A percentile compares a stretch with the other conserved stretches of the same genome.
Conservation (phyloP, 2,113 vertebrate species). For the Anhinga anhinga region DNA sequence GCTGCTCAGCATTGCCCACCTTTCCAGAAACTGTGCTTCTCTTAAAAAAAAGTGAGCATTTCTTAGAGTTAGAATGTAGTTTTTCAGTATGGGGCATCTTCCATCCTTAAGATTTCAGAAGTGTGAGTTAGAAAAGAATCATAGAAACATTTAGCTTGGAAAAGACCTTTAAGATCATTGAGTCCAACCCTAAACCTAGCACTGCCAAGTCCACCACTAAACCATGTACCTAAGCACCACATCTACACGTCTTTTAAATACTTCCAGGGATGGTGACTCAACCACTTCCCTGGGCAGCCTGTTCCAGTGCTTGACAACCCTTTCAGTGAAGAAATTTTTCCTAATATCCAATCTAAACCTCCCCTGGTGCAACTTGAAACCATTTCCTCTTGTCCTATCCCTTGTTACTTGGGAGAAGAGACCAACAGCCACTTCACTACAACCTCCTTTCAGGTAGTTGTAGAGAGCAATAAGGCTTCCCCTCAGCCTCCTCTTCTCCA, state of each 20-base stretch:
- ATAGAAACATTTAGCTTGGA: neutral
- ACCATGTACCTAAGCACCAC: neutral
- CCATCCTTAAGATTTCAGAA: neutral
- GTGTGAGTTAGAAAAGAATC: neutral
- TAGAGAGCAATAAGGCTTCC: neutral
- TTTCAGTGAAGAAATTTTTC: neutral
- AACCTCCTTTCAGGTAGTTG: neutral
- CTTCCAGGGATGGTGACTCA: too few relatives aligned
- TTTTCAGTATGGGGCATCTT: neutral
- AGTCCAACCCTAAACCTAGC: too few relatives aligned
- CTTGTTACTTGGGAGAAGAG: neutral
- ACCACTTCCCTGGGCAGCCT: neutral
- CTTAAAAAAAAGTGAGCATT: neutral
- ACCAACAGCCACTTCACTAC: too few relatives aligned
- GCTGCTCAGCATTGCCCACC: neutral
- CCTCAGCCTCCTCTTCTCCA: neutral
- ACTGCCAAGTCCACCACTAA: neutral
- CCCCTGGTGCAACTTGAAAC: too few relatives aligned
- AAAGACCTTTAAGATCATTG: neutral
- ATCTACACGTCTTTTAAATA: fast-evolving
- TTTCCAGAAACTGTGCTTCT: neutral
- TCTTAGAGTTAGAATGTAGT: neutral
- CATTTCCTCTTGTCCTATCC: too few relatives aligned
- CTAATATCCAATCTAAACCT: too few relatives aligned
- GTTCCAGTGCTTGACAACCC: neutral